These are phyloP conservation scores for Trissolcus basalis DNA, from an alignment of 1,140 invertebrate genomes.

Conservation along the genomic window DNA sequence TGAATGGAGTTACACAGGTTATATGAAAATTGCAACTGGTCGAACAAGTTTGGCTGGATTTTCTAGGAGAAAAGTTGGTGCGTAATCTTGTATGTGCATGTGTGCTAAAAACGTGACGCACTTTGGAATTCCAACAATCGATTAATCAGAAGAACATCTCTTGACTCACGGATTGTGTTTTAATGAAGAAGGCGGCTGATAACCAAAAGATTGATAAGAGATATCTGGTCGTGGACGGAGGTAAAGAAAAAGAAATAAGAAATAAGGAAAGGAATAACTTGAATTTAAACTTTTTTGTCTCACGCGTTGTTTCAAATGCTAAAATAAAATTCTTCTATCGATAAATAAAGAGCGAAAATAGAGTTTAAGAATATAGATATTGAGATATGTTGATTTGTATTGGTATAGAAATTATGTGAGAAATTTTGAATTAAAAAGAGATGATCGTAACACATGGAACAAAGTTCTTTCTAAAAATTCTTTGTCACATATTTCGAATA, in stretches of 20 bases:
- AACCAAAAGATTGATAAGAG: conserved; percentile 8
- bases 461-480: too few species aligned
- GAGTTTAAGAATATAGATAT: too few species aligned
- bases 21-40: neutral
- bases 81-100: neutral
- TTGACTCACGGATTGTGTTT: conserved; percentile 6
- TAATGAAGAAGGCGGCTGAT: conserved; percentile 12
- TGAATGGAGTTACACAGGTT: neutral
- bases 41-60: conserved; percentile 2
- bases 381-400: too few species aligned
- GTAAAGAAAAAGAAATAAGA: neutral
- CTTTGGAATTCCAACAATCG: conserved; percentile 11
- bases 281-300: conserved; percentile 1
- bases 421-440: too few species aligned
- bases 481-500: too few species aligned
- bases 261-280: neutral
- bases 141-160: conserved; percentile 16
- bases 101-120: conserved; percentile 11
- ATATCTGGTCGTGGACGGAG: neutral
- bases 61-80: neutral
- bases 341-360: too few species aligned
- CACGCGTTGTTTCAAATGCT: too few species aligned
- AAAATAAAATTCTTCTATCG: too few species aligned
- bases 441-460: too few species aligned
- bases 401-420: too few species aligned